Conservation (phyloP, 2,888 invertebrate species). For the Lasioglossum vierecki region DNA sequence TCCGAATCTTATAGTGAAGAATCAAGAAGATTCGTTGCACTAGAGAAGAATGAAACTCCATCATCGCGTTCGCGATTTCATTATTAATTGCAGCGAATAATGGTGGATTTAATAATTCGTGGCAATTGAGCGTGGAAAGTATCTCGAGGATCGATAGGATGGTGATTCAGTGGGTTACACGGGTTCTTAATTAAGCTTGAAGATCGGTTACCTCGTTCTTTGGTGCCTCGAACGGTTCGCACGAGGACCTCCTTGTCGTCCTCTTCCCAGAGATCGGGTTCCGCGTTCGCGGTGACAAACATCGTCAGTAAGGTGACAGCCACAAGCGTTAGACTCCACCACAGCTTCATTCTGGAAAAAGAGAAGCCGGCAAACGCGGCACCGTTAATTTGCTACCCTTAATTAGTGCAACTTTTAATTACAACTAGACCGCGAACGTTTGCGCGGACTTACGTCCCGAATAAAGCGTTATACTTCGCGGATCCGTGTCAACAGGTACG, state of each 20-base stretch:
- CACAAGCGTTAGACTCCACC: constrained; percentile 81
- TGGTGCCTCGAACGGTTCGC: constrained; percentile 92
- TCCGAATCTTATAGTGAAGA: too few relatives aligned
- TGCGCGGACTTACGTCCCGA: not conserved
- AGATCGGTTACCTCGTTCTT: constrained; percentile 86
- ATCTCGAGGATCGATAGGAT: constrained; percentile 1
- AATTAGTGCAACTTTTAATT: constrained; percentile 42
- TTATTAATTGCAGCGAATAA: not conserved
- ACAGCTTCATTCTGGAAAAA: constrained; percentile 80
- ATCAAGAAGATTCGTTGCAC: not conserved
- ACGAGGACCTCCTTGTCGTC: constrained; percentile 92
- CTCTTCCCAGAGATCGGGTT: constrained; percentile 90
- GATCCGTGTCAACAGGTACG: not conserved
- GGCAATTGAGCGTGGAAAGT: not conserved
- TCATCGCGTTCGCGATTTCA: not conserved
- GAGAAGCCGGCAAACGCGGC: constrained; percentile 19
- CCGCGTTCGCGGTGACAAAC: constrained; percentile 85
- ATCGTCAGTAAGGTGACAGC: constrained; percentile 86
- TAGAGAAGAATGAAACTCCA: not conserved
- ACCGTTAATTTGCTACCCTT: constrained; percentile 51
- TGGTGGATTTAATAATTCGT: not conserved
- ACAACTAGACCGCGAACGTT: constrained; percentile 5
- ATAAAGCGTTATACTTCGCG: not conserved
- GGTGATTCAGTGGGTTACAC: not conserved
- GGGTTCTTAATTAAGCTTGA: constrained; percentile 48